phyloP scores from a whole-genome alignment of 2,797 vertebrate genomes.

The Siniperca scherzeri region DNA sequence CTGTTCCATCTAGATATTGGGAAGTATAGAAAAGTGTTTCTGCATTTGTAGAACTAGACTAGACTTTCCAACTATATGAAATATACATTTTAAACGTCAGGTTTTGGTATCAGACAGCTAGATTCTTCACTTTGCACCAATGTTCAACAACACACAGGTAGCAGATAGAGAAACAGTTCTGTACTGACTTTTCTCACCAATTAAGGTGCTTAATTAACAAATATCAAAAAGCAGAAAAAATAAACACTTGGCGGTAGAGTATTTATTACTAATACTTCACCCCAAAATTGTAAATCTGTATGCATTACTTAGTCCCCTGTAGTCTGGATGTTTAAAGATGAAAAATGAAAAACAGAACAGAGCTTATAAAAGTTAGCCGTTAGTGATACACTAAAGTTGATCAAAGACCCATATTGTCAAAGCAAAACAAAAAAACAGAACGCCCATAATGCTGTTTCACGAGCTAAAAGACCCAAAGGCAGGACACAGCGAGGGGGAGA shows the following conservation, averaged over 20 bases:
- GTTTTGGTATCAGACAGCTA: not conserved
- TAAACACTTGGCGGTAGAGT: not conserved
- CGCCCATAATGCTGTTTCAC: no score
- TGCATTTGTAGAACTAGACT: not conserved
- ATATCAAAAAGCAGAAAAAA: not conserved
- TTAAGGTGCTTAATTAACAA: not conserved
- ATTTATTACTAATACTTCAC: not conserved
- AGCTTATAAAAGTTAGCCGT: not conserved
- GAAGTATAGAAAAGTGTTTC: not conserved
- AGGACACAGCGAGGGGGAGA: no score
- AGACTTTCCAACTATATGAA: not conserved
- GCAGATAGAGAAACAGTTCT: not conserved
- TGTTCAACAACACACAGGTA: not conserved
- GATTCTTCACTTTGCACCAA: not conserved
- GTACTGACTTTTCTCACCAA: not conserved
- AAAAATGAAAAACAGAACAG: constrained; percentile 1
- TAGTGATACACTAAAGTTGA: not conserved
- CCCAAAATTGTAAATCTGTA: not conserved
- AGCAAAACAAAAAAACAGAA: not conserved
- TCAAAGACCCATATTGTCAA: constrained; percentile 8
- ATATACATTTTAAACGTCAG: not conserved
- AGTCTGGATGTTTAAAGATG: not conserved
- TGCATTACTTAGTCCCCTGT: not conserved
- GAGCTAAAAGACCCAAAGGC: no score
- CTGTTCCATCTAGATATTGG: not conserved